These are phyloP conservation scores for Smittia sp. DNA, from an alignment of 2,888 invertebrate species.

Conservation along the genomic window DNA sequence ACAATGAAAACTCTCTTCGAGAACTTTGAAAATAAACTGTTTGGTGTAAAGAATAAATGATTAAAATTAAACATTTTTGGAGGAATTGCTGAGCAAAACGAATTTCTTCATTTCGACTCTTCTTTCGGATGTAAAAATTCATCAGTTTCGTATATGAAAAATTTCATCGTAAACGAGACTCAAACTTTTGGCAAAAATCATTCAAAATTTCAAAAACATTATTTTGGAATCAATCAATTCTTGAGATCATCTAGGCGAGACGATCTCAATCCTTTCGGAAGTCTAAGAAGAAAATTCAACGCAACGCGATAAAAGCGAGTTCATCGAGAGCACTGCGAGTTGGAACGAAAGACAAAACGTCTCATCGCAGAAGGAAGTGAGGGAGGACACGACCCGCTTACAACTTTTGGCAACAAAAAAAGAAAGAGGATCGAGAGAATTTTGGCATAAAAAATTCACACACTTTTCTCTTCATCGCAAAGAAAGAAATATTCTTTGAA, in stretches of 20 bases:
- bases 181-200: conserved; percentile 39
- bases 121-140: conserved; percentile 16
- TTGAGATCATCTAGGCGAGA: conserved; percentile 2
- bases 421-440: not conserved
- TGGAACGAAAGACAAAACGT: not conserved
- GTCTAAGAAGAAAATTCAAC: conserved; percentile 11
- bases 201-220: conserved; percentile 41
- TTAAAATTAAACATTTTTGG: conserved; percentile 21
- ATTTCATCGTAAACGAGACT: conserved; percentile 31
- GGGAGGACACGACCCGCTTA: not conserved
- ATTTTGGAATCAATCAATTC: conserved; percentile 38
- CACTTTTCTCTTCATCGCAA: not conserved
- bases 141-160: conserved; percentile 33
- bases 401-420: not conserved
- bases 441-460: conserved; percentile 12
- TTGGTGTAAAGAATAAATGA: conserved; percentile 33
- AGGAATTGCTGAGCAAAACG: not conserved
- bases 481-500: conserved; percentile 8
- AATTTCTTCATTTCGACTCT: not conserved
- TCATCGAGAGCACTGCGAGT: not conserved
- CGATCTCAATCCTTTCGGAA: not conserved
- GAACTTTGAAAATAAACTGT: conserved; percentile 18
- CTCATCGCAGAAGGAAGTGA: not conserved
- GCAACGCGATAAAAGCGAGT: not conserved
- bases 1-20: conserved; percentile 28